Evolutionary conservation across 2,797 vertebrate species (phyloP).

Genomic region (Rhinella marina): DNA sequence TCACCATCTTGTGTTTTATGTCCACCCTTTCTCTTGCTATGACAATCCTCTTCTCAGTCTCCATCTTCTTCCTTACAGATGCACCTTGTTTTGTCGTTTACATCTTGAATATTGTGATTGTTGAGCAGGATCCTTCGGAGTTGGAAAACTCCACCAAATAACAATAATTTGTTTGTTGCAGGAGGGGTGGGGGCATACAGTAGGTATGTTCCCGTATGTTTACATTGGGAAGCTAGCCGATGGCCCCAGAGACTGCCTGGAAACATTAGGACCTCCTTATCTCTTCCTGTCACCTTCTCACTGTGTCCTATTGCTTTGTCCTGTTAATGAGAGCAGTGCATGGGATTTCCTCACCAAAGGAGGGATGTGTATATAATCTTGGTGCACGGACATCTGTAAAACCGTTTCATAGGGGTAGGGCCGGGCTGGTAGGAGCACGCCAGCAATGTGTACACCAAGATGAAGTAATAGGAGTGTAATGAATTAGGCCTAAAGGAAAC

Average conservation of each 20-base stretch:
- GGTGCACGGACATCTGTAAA: conserved; percentile 45
- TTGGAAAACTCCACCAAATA: background rate
- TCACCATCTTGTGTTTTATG: background rate
- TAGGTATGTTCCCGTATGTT: conserved; percentile 31
- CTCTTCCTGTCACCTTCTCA: conserved; percentile 64
- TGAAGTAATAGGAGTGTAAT: background rate
- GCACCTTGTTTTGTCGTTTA: background rate
- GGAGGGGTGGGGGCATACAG: background rate
- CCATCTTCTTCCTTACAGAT: background rate
- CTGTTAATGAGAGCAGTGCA: conserved; percentile 17
- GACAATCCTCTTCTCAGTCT: background rate
- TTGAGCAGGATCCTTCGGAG: background rate
- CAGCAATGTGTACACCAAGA: background rate
- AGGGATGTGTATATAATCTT: conserved; percentile 27
- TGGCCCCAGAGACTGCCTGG: conserved; percentile 38
- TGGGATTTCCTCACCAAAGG: conserved; percentile 51
- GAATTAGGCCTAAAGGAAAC: background rate
- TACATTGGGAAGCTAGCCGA: conserved; percentile 25
- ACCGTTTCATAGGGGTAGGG: background rate
- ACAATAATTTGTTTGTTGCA: conserved; percentile 7
- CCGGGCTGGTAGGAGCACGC: background rate
- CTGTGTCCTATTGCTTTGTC: conserved; percentile 38
- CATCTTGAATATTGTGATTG: background rate
- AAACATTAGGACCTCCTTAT: conserved; percentile 59
- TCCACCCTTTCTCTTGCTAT: background rate